Percentiles rank a stretch among this genome's conserved stretches.
These are phyloP conservation scores for Microplitis demolitor DNA, from an alignment of 1,140 invertebrate genomes.

Conservation along the genomic window DNA sequence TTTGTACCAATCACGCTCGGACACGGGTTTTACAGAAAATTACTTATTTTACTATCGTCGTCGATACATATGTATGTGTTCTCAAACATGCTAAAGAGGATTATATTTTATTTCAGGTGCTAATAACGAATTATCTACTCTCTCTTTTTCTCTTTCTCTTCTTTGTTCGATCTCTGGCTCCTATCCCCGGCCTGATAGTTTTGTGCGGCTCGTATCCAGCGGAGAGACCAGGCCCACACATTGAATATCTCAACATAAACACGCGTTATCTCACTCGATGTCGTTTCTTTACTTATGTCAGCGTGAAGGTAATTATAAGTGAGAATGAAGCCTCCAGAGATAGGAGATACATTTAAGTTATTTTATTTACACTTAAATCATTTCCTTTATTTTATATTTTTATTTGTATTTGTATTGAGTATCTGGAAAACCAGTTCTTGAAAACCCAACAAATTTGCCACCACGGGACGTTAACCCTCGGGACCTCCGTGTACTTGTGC, in stretches of 20 bases:
- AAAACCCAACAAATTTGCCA: too few relatives aligned
- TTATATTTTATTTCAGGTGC: conserved; percentile 30
- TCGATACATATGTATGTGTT: conserved; percentile 16
- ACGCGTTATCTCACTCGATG: conserved; percentile 24
- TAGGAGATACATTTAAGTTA: conserved; percentile 24
- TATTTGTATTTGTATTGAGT: too few relatives aligned
- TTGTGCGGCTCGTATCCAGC: neutral
- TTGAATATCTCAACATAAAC: conserved; percentile 21
- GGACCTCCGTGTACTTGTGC: too few relatives aligned
- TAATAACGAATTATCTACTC: conserved; percentile 27
- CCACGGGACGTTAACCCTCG: too few relatives aligned
- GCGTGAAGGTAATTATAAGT: conserved; percentile 36
- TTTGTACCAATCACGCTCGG: neutral
- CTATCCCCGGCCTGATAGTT: neutral
- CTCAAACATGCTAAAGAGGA: conserved; percentile 2
- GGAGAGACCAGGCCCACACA: neutral
- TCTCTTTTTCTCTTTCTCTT: conserved; percentile 4
- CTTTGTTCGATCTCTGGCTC: neutral
- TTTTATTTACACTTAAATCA: neutral
- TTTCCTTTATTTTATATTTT: neutral
- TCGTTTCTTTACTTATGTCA: conserved; percentile 35
- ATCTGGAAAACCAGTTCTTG: too few relatives aligned
- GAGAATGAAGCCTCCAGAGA: conserved; percentile 32
- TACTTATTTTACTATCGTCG: conserved; percentile 24
- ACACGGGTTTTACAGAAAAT: conserved; percentile 18